These are phyloP conservation scores for Gymnopithys bicolor DNA, from an alignment of 2,797 vertebrate species.

Conservation along the genomic window DNA sequence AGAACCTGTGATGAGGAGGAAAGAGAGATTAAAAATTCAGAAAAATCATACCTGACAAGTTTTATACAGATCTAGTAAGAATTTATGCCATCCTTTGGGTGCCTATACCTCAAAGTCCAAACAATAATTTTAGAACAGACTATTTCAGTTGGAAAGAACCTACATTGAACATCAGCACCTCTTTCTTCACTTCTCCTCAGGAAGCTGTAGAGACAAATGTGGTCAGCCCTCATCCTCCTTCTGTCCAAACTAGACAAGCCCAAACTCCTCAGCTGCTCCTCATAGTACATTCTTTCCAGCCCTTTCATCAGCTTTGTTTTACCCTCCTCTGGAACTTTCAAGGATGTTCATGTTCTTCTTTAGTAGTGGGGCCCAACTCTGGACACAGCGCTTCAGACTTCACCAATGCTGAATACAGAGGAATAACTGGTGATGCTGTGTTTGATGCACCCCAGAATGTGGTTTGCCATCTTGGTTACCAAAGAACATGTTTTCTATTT, in stretches of 20 bases:
- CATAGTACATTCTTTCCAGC: neutral
- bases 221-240: neutral
- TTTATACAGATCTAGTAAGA: neutral
- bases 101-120: neutral
- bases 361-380: neutral
- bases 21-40: neutral
- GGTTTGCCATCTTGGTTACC: neutral
- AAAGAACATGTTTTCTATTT: neutral
- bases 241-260: neutral
- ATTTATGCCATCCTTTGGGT: neutral
- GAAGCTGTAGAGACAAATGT: neutral
- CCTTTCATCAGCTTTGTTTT: neutral
- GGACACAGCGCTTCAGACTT: rapidly evolving
- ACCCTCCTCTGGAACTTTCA: neutral
- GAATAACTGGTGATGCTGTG: neutral
- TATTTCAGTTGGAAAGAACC: neutral
- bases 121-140: neutral
- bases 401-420: neutral
- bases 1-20: neutral
- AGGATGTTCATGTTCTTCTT: neutral
- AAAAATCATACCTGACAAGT: neutral
- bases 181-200: neutral
- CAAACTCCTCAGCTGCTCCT: neutral
- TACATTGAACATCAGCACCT: neutral
- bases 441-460: neutral